Percentiles rank a stretch among this genome's conserved stretches.
These are phyloP conservation scores for Recurvirostra avosetta DNA, from an alignment of 2,113 vertebrate genomes.

Conservation along the genomic window DNA sequence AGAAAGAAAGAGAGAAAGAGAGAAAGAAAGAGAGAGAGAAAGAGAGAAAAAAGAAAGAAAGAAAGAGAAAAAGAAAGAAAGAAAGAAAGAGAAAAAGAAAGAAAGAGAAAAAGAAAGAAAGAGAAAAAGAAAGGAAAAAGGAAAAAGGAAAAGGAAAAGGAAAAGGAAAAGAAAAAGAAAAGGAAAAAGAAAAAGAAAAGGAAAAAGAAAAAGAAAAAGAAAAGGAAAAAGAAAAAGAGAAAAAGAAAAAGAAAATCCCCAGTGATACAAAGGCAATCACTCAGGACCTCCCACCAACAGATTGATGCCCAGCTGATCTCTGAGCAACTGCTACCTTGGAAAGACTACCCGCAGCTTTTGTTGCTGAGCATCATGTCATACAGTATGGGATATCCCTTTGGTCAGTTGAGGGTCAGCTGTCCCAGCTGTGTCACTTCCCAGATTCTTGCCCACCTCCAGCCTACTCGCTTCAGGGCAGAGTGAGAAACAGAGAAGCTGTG, in stretches of 20 bases:
- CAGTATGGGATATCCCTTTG: neutral
- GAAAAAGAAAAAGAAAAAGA: no score
- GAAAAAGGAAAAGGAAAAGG: no score
- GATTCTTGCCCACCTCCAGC: no score
- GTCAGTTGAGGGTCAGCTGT: neutral
- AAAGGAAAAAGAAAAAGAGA: no score
- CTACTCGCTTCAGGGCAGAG: accelerated
- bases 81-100: neutral
- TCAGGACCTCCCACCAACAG: neutral
- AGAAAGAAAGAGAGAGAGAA: no score
- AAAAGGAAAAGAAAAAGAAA: no score
- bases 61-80: no score
- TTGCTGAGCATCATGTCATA: neutral
- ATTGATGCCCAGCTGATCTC: neutral
- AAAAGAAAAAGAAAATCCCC: no score
- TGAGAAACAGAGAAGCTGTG: neutral
- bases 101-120: no score
- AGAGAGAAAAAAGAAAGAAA: no score
- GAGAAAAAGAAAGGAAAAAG: neutral
- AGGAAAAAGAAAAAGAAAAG: no score
- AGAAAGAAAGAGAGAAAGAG: neutral
- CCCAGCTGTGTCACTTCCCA: neutral
- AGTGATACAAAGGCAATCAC: neutral
- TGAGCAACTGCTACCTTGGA: neutral
- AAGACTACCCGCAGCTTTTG: neutral